Evolutionary conservation across 2,113 vertebrate species (phyloP).

Genomic region (Arizona elegans): DNA sequence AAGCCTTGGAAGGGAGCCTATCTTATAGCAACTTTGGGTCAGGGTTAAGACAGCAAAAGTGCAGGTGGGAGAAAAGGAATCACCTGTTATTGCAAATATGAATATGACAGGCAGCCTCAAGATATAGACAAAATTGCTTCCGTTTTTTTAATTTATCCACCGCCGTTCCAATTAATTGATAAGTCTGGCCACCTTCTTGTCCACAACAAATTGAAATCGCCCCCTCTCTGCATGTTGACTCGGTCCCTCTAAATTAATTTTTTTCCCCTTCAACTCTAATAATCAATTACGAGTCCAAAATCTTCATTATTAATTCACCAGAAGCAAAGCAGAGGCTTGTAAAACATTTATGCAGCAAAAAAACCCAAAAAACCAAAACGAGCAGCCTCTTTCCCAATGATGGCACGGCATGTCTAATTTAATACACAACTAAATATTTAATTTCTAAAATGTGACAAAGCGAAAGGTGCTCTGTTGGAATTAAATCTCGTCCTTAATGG

Average conservation of each 20-base stretch:
- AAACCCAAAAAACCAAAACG: conserved; percentile 51
- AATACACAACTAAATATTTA: conserved; percentile 71
- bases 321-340: conserved; percentile 68
- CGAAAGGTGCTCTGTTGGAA: conserved; percentile 60
- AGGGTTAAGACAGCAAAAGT: not conserved
- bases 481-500: conserved; percentile 49
- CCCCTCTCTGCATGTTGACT: conserved; percentile 43
- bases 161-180: conserved; percentile 13
- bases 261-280: conserved; percentile 59
- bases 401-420: conserved; percentile 65
- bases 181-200: not conserved
- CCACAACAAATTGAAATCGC: conserved; percentile 41
- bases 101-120: not conserved
- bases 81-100: not conserved
- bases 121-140: not conserved
- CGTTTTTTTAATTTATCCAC: not conserved
- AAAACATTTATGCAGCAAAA: conserved; percentile 76
- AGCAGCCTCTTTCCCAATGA: conserved; percentile 63
- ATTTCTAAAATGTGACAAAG: conserved; percentile 59
- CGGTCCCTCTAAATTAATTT: conserved; percentile 61
- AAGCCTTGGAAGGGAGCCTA: not conserved
- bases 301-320: conserved; percentile 77
- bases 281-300: conserved; percentile 72
- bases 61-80: too few relatives aligned
- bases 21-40: not conserved